Percentiles rank a stretch among this genome's conserved stretches.
Conservation (phyloP, 2,888 invertebrate species). For the Drosophila yooni region DNA sequence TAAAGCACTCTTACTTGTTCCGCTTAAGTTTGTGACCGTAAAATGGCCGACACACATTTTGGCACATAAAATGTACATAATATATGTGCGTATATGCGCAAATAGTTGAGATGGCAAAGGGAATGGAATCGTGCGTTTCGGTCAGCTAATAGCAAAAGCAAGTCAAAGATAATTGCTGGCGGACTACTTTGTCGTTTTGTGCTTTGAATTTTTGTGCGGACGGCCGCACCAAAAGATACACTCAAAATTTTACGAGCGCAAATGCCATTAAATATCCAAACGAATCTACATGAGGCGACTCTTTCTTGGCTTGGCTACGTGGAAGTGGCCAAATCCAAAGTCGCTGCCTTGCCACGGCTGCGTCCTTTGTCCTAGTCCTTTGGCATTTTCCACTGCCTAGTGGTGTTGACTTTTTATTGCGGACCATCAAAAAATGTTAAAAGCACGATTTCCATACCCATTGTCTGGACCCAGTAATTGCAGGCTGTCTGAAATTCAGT, state of each 20-base stretch:
- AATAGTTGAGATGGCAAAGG: slow-evolving; percentile 52
- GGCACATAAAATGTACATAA: slow-evolving; percentile 73
- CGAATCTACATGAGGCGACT: slow-evolving; percentile 62
- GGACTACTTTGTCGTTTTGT: slow-evolving; percentile 58
- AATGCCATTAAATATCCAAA: slow-evolving; percentile 73
- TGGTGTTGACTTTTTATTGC: slow-evolving; percentile 61
- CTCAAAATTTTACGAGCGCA: slow-evolving; percentile 72
- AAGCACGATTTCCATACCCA: slow-evolving; percentile 60
- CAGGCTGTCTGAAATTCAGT: slow-evolving; percentile 33
- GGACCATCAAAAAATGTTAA: slow-evolving; percentile 68
- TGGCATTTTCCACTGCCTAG: slow-evolving; percentile 25
- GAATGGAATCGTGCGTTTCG: slow-evolving; percentile 26
- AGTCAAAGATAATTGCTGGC: slow-evolving; percentile 76
- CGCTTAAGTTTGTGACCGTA: slow-evolving; percentile 45
- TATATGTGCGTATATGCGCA: slow-evolving; percentile 57
- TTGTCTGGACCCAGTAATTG: slow-evolving; percentile 67
- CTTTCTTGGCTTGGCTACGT: slow-evolving; percentile 53
- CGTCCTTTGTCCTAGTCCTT: slow-evolving; percentile 16
- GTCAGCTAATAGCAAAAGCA: slow-evolving; percentile 76
- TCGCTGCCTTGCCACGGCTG: slow-evolving; percentile 11
- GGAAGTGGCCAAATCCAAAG: slow-evolving; percentile 44
- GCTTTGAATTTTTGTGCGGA: slow-evolving; percentile 56
- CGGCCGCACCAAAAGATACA: slow-evolving; percentile 55
- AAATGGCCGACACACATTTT: slow-evolving; percentile 35
- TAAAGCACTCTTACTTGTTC: slow-evolving; percentile 8